phyloP scores from a whole-genome alignment of 2,113 vertebrate species.

The Oncorhynchus tshawytscha region DNA sequence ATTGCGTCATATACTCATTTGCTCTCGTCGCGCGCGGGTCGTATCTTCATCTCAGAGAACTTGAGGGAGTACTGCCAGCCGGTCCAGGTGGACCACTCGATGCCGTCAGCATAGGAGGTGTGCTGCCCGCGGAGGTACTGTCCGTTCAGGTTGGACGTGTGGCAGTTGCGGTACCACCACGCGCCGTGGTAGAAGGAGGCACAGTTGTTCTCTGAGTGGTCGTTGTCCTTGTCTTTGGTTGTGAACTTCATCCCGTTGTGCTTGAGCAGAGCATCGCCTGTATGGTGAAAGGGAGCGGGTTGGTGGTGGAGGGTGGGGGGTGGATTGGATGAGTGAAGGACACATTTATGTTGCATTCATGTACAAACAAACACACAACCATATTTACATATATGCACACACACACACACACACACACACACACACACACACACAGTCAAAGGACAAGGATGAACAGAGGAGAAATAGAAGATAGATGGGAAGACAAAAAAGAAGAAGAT shows the following conservation, averaged over 20 bases:
- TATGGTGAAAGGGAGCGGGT: not conserved
- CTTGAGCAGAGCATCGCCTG: constrained; percentile 92
- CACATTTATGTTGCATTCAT: not conserved
- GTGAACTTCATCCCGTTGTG: constrained; percentile 98
- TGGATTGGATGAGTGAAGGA: not conserved
- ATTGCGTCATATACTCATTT: constrained; percentile 65
- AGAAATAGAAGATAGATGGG: not conserved
- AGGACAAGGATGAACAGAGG: not conserved
- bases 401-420: not conserved
- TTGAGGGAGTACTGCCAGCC: constrained; percentile 99
- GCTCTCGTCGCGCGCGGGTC: constrained; percentile 85
- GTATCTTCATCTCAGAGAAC: constrained; percentile 96
- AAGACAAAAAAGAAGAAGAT: constrained; percentile 4
- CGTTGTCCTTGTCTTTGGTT: constrained; percentile 94
- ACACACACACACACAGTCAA: constrained; percentile 3
- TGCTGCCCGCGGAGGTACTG: constrained; percentile 94
- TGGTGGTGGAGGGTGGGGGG: not conserved
- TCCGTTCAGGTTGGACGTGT: constrained; percentile 97
- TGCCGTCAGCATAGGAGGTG: constrained; percentile 91
- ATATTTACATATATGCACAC: not conserved
- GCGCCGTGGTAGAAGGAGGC: constrained; percentile 95
- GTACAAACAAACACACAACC: not conserved
- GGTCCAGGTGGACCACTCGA: constrained; percentile 98
- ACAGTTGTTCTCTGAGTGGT: constrained; percentile 98
- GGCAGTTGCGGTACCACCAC: constrained; percentile 99